These are phyloP conservation scores for Dendroctonus ponderosae DNA, from an alignment of 1,140 invertebrate species.

Conservation along the genomic window DNA sequence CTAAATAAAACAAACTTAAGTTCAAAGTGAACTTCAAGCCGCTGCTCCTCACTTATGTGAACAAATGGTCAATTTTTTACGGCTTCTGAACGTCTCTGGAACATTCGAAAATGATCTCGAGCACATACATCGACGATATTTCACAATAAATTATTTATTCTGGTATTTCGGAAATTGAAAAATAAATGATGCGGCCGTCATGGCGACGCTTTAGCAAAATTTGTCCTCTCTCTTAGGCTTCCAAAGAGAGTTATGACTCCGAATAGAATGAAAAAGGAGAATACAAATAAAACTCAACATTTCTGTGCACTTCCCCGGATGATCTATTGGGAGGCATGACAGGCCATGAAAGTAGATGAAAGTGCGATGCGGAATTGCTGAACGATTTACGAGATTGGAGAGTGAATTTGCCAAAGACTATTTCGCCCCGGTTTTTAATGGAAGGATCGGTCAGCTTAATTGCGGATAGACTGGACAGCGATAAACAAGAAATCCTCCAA, in stretches of 20 bases:
- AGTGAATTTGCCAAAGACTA: conserved; percentile 7
- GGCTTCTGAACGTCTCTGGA: no score
- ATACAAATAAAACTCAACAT: conserved; percentile 20
- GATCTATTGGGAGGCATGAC: conserved; percentile 19
- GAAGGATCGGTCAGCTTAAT: no score
- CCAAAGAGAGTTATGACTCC: conserved; percentile 17
- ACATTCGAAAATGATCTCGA: no score
- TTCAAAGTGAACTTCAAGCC: no score
- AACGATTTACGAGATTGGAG: conserved; percentile 18
- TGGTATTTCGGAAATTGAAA: conserved; percentile 19
- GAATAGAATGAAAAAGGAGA: conserved; percentile 14
- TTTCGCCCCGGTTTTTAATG: background rate
- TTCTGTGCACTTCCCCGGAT: conserved; percentile 19
- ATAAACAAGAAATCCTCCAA: no score
- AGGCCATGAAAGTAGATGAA: conserved; percentile 22
- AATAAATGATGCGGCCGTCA: conserved; percentile 13
- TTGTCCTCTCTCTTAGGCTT: conserved; percentile 19
- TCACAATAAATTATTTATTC: conserved; percentile 24
- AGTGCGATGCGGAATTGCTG: conserved; percentile 17
- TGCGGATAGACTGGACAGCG: no score
- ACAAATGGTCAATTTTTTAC: no score
- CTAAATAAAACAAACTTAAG: no score
- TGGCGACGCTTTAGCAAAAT: conserved; percentile 16
- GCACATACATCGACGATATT: background rate
- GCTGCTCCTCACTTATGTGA: no score